These are phyloP conservation scores for Cristatella mucedo DNA, from an alignment of 2,888 invertebrate species.

Conservation along the genomic window DNA sequence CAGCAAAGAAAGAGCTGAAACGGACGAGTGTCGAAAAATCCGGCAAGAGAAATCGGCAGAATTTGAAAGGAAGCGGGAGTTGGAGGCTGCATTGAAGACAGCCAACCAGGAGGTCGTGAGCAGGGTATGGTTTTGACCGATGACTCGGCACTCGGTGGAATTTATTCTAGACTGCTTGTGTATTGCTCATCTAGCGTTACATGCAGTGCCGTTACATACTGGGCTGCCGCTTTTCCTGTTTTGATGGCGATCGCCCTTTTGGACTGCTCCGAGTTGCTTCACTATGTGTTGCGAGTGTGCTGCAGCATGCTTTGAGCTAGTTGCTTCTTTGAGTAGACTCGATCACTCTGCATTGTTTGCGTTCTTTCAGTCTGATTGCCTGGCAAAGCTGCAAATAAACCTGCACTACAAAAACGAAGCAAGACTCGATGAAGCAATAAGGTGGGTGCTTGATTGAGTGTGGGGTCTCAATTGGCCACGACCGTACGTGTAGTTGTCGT, in stretches of 20 bases:
- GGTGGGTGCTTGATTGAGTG: too few relatives aligned
- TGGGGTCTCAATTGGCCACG: too few relatives aligned
- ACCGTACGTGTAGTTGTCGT: too few relatives aligned
- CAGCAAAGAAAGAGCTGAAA: too few relatives aligned
- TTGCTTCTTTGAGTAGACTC: too few relatives aligned
- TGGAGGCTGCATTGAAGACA: constrained; percentile 20
- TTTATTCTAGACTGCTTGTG: too few relatives aligned
- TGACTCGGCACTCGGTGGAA: too few relatives aligned
- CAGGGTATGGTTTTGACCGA: constrained; percentile 22
- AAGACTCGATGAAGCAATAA: constrained; percentile 28
- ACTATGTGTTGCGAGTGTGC: neutral
- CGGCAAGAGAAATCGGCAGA: constrained; percentile 20
- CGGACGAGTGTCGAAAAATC: constrained; percentile 15
- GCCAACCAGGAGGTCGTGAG: constrained; percentile 23
- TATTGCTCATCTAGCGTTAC: neutral
- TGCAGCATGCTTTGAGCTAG: neutral
- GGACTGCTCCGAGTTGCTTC: neutral
- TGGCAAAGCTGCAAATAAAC: constrained; percentile 23
- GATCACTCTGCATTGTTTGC: too few relatives aligned
- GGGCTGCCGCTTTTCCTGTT: neutral
- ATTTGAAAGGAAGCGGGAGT: constrained; percentile 21
- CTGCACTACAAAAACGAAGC: constrained; percentile 28
- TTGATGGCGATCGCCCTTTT: neutral
- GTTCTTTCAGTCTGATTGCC: constrained; percentile 20
- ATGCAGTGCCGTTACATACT: neutral